phyloP scores from a whole-genome alignment of 2,113 vertebrate genomes.

The Chamaetylas fuelleborni region DNA sequence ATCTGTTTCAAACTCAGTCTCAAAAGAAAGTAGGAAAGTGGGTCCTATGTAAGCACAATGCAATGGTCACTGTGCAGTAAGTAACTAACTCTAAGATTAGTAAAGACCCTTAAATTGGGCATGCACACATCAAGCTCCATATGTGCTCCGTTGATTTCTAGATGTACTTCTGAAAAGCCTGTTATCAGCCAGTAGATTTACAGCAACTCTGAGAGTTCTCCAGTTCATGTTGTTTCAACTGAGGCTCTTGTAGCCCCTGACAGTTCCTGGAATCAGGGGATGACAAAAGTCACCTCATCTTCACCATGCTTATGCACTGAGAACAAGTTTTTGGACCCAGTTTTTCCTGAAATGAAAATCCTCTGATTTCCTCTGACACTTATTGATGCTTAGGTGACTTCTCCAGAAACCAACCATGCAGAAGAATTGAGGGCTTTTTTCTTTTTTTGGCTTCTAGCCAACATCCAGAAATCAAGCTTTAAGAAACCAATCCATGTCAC shows the following conservation, averaged over 20 bases:
- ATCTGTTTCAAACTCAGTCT: not conserved
- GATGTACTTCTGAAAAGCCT: not conserved
- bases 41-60: not conserved
- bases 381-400: conserved; percentile 75
- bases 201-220: not conserved
- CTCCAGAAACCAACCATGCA: conserved; percentile 60
- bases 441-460: conserved; percentile 58
- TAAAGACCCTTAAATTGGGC: not conserved
- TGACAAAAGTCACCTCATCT: not conserved
- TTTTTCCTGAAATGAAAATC: conserved; percentile 8
- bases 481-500: not conserved
- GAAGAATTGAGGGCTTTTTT: not conserved
- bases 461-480: not conserved
- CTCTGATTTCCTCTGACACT: conserved; percentile 46
- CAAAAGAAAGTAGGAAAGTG: not conserved
- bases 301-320: not conserved
- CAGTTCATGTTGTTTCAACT: not conserved
- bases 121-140: not conserved
- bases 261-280: not conserved
- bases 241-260: not conserved
- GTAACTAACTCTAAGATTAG: not conserved
- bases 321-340: not conserved
- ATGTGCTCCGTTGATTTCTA: not conserved
- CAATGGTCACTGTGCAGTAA: not conserved
- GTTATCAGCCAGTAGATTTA: not conserved